Conservation (phyloP, 2,888 invertebrate genomes). For the Drosophila falleni region DNA sequence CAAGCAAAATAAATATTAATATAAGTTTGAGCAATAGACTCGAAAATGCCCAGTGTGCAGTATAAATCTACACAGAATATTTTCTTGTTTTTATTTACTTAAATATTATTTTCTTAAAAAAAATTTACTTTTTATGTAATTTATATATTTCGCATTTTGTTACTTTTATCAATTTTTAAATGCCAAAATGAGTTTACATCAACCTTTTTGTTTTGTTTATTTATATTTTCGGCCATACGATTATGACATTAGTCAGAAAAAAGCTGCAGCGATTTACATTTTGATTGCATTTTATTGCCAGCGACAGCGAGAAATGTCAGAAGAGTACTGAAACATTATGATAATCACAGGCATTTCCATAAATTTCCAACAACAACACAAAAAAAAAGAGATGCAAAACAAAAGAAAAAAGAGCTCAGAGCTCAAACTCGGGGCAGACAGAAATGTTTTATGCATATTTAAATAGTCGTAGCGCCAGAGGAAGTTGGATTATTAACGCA, state of each 20-base stretch:
- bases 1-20: conserved; percentile 2
- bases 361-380: conserved; percentile 30
- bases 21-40: background rate
- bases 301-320: conserved; percentile 6
- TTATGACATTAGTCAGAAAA: conserved; percentile 37
- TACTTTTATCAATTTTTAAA: background rate
- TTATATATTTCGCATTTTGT: background rate
- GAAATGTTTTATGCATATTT: conserved; percentile 55
- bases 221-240: conserved; percentile 1
- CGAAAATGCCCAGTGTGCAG: background rate
- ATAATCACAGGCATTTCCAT: conserved; percentile 55
- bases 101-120: background rate
- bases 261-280: conserved; percentile 51
- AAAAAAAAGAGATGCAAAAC: background rate
- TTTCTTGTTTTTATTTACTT: no score
- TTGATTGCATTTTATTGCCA: conserved; percentile 55
- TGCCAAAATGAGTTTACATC: background rate
- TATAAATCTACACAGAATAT: no score
- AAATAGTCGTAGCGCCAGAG: conserved; percentile 31
- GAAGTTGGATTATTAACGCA: conserved; percentile 31
- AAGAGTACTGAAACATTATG: conserved; percentile 40
- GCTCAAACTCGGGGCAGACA: conserved; percentile 15
- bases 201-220: background rate
- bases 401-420: conserved; percentile 15
- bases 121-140: background rate